Percentiles rank a stretch among this genome's conserved stretches.
Conservation (phyloP, 1,140 invertebrate genomes). For the Dendrolimus kikuchii region DNA sequence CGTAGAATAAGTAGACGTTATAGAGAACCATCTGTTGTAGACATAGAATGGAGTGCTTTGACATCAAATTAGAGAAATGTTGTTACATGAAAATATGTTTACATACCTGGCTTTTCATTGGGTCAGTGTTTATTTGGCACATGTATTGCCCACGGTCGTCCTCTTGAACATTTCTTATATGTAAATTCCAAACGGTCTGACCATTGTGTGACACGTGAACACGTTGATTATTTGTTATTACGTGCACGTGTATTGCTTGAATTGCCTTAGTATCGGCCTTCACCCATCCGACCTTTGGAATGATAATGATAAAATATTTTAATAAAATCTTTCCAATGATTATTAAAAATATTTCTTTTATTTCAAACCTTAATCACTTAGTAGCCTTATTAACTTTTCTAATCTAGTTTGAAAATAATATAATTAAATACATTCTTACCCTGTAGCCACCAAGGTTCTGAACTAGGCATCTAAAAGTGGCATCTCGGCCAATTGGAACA, state of each 20-base stretch:
- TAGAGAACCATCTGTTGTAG: slow-evolving; percentile 16
- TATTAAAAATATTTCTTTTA: slow-evolving; percentile 1
- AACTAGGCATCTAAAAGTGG: slow-evolving; percentile 89
- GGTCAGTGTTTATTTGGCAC: slow-evolving; percentile 89
- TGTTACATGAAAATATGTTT: too few relatives aligned
- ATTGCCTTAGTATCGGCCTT: slow-evolving; percentile 90
- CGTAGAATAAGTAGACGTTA: slow-evolving; percentile 7
- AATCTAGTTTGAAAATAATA: too few relatives aligned
- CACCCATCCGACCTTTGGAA: slow-evolving; percentile 84
- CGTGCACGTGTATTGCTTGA: slow-evolving; percentile 90
- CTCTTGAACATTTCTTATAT: slow-evolving; percentile 85
- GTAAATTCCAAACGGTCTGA: slow-evolving; percentile 86
- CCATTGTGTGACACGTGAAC: slow-evolving; percentile 86
- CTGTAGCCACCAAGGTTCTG: slow-evolving; percentile 91
- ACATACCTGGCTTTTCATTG: slow-evolving; percentile 87
- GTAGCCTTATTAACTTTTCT: too few relatives aligned
- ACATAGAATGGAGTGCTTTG: slow-evolving; percentile 38
- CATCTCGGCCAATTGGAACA: slow-evolving; percentile 87
- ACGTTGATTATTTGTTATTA: slow-evolving; percentile 90
- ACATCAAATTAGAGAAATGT: slow-evolving; percentile 29
- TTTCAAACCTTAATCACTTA: background rate
- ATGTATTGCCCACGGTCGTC: slow-evolving; percentile 89
- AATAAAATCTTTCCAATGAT: slow-evolving; percentile 1
- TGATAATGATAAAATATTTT: slow-evolving; percentile 14
- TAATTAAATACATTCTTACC: slow-evolving; percentile 74